Percentiles rank a stretch among this genome's conserved stretches.
Evolutionary conservation across 2,797 vertebrate species (phyloP).

Genomic region (Syngnathus acus): DNA sequence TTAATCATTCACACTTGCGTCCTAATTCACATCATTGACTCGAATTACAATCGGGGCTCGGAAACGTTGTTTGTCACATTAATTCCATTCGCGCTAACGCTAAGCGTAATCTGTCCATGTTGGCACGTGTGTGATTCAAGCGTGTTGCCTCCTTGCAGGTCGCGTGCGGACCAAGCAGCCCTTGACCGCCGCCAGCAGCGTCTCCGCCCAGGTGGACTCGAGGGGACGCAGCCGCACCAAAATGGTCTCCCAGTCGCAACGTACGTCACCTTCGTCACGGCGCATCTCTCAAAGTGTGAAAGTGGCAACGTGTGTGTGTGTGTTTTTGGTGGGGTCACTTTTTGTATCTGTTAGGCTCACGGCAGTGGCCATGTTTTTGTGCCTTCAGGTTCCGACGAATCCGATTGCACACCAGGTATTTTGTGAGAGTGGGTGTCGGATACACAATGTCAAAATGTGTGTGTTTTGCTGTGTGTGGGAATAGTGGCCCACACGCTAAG

Average conservation of each 20-base stretch:
- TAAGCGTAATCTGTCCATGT: neutral
- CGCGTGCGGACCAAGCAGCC: slow-evolving; percentile 82
- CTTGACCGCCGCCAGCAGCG: slow-evolving; percentile 72
- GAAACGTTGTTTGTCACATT: too few relatives aligned
- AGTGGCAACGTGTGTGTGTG: slow-evolving; percentile 4
- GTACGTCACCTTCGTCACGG: slow-evolving; percentile 68
- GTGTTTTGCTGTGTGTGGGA: slow-evolving; percentile 51
- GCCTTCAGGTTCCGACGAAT: slow-evolving; percentile 97
- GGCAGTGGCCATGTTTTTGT: slow-evolving; percentile 73
- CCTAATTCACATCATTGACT: slow-evolving; percentile 11
- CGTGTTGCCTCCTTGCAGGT: slow-evolving; percentile 57
- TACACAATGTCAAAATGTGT: slow-evolving; percentile 18
- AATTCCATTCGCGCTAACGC: neutral
- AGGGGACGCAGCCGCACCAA: slow-evolving; percentile 90
- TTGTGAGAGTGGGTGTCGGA: slow-evolving; percentile 56
- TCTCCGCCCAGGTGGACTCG: slow-evolving; percentile 83
- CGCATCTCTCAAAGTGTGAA: neutral
- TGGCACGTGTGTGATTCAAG: neutral
- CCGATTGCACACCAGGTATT: slow-evolving; percentile 98
- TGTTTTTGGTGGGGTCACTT: slow-evolving; percentile 39
- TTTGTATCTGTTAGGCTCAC: slow-evolving; percentile 38
- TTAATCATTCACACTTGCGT: slow-evolving; percentile 5
- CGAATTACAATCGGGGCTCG: neutral
- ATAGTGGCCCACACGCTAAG: slow-evolving; percentile 55
- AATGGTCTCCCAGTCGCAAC: slow-evolving; percentile 96